Base-by-base conservation (phyloP, 2,797 vertebrate species). In the Malacoraja senta region DNA sequence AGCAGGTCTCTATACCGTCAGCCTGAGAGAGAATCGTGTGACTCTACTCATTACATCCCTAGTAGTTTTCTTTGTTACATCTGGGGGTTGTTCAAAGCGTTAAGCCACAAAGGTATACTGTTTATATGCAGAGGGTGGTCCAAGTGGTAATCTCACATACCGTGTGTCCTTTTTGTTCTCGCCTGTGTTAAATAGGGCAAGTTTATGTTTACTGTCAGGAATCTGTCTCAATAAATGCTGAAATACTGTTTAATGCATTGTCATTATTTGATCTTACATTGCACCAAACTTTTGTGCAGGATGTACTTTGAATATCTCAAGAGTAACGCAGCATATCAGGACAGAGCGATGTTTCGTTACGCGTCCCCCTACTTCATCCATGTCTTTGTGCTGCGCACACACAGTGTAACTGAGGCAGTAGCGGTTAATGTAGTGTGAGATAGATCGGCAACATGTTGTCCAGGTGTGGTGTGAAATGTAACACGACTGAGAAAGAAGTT, bases 221-320 rank as follows among this genome's bases (percentile, higher is more conserved):
- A 8, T 13, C 65, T 74, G 21, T 91, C 71, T 91, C 90, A 91
- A 91, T 91, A 91, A 91, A 91, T 38, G 68, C 35, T 91, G 90
- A 91, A 91, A 9, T 68, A 91, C 90, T 44, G 35, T 44, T 72
- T 1, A 8, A 29, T 91, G 88, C 12, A 32, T 44, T 72, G 68
- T 74, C 90, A n/a, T 68, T 91, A 71, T 10, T 74, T 44, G 68
- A 38, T 74, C 35, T 44, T 72, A 38, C 21, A 71, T 26, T 32
- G 61, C 61, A 65, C 21, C 38, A 83, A 58, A 29, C 58, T 2
- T 0, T 17, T n/a, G 12, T 63, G 13, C 13, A 86, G 83, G 58
- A 86, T 86, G 83, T 38, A 44, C 38, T 81, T 53, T 38, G 53
- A n/a, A 15, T 29, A 1, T 17, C 29, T 86, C 61, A 2, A 17